These are phyloP conservation scores for Cyclargus thomasi DNA, from an alignment of 1,140 invertebrate genomes.

Conservation along the genomic window DNA sequence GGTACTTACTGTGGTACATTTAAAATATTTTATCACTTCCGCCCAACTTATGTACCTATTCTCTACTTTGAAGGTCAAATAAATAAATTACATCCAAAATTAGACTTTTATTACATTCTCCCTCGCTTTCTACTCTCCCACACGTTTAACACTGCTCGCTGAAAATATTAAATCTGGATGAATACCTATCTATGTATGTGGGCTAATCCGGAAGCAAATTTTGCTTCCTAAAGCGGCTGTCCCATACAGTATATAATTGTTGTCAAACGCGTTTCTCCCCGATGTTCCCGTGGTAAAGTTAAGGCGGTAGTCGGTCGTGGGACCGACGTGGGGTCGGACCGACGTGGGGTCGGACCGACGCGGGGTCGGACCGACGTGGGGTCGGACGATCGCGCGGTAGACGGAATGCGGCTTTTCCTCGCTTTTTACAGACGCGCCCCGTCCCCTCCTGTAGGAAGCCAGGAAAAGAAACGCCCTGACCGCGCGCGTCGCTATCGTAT, in stretches of 20 bases:
- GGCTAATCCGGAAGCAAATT: too few relatives aligned
- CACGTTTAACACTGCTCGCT: too few relatives aligned
- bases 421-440: constrained; percentile 57
- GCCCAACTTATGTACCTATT: constrained; percentile 26
- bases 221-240: too few relatives aligned
- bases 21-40: neutral
- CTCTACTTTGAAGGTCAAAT: constrained; percentile 29
- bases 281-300: too few relatives aligned
- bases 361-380: neutral
- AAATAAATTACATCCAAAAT: constrained; percentile 25
- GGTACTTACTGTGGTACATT: neutral
- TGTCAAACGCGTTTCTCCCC: too few relatives aligned
- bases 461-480: constrained; percentile 69
- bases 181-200: too few relatives aligned
- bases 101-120: neutral
- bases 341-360: too few relatives aligned
- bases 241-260: too few relatives aligned
- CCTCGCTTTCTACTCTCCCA: neutral
- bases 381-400: constrained; percentile 11
- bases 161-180: too few relatives aligned
- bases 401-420: constrained; percentile 59
- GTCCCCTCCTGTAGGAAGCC: constrained; percentile 61
- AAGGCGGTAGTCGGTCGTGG: too few relatives aligned
- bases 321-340: too few relatives aligned
- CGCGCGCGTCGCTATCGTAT: neutral